Evolutionary conservation across 1,140 invertebrate species (phyloP).

Genomic region (Hyposmocoma kahamanoa): DNA sequence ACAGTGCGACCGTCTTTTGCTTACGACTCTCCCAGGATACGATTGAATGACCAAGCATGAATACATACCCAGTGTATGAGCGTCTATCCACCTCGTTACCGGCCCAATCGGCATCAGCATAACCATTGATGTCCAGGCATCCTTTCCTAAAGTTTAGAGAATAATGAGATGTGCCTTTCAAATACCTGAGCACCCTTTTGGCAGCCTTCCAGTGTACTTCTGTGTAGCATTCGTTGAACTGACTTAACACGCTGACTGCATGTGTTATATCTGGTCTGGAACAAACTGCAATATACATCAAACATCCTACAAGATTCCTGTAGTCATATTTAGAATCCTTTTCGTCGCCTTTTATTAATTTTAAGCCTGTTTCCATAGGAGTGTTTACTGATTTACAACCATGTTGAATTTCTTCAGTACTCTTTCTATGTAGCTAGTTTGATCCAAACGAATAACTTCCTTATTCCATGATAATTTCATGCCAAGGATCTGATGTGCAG

Average conservation of each 20-base stretch:
- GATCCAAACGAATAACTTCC: conserved; percentile 13
- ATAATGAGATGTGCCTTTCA: conserved; percentile 9
- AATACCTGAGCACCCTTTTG: conserved; percentile 8
- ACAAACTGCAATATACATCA: conserved; percentile 24
- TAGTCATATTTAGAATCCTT: conserved; percentile 1
- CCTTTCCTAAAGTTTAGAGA: background rate
- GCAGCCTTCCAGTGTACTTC: conserved; percentile 5
- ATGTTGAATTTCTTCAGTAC: conserved; percentile 32
- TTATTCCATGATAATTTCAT: conserved; percentile 4
- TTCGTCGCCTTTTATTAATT: conserved; percentile 12
- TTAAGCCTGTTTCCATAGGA: conserved; percentile 24
- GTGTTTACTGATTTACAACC: conserved; percentile 27
- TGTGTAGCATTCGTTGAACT: conserved; percentile 12
- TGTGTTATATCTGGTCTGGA: conserved; percentile 68
- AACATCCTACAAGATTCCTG: conserved; percentile 11
- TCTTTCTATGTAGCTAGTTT: conserved; percentile 21
- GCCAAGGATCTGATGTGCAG: background rate
- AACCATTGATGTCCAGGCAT: conserved; percentile 11
- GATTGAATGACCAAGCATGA: conserved; percentile 19
- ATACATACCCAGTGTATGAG: conserved; percentile 39
- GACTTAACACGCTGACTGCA: conserved; percentile 38
- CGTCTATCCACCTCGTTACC: conserved; percentile 27
- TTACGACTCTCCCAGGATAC: conserved; percentile 43
- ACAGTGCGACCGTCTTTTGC: conserved; percentile 43
- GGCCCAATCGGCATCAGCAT: conserved; percentile 35